Evolutionary conservation across 2,888 invertebrate species (phyloP).

Genomic region (Diarsia dahlii): DNA sequence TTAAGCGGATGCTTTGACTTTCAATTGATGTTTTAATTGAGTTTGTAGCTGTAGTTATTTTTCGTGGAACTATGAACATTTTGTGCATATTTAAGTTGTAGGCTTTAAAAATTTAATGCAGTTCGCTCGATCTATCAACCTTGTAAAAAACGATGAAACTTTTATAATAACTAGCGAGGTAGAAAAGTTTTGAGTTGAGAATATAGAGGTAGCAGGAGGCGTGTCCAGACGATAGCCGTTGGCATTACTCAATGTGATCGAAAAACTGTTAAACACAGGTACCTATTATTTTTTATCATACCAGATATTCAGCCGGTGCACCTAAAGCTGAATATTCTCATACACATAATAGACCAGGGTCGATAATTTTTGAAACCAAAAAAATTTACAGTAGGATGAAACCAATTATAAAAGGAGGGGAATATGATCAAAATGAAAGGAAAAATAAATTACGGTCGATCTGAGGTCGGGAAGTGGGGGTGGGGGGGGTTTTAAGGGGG

Average conservation of each 20-base stretch:
- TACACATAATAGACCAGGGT: no score
- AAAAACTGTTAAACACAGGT: constrained; percentile 41
- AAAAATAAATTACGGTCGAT: no score
- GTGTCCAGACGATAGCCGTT: constrained; percentile 32
- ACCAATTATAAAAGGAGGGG: no score
- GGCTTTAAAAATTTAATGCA: constrained; percentile 17
- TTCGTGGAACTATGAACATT: constrained; percentile 25
- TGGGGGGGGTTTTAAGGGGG: no score
- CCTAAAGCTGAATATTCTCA: constrained; percentile 18
- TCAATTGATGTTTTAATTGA: constrained; percentile 64
- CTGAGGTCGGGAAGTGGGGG: no score
- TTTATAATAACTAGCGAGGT: constrained; percentile 4
- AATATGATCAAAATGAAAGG: no score
- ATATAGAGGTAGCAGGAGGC: constrained; percentile 17
- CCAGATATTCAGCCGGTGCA: constrained; percentile 45
- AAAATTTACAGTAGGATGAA: no score
- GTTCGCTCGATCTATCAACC: background rate
- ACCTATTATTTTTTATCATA: constrained; percentile 41
- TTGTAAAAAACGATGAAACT: constrained; percentile 1
- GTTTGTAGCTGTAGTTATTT: constrained; percentile 45
- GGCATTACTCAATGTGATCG: constrained; percentile 38
- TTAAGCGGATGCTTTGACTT: constrained; percentile 61
- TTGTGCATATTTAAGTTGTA: constrained; percentile 12
- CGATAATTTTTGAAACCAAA: no score
- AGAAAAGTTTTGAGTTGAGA: constrained; percentile 22